phyloP scores from a whole-genome alignment of 2,797 vertebrate species.

The Moxostoma hubbsi region DNA sequence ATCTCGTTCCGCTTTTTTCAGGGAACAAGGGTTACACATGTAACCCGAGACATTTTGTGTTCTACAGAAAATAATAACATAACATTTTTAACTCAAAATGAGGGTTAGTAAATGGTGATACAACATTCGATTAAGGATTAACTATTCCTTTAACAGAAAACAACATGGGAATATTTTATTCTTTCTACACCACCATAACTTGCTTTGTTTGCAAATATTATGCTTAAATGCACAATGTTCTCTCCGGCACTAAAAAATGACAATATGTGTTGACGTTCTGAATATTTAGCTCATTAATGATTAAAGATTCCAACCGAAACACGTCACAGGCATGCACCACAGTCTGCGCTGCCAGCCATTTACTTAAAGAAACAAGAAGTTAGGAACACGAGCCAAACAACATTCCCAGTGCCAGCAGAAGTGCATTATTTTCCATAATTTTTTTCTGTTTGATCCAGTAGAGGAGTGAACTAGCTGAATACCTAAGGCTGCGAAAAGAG shows the following conservation, averaged over 20 bases:
- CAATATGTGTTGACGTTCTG: conserved; percentile 27
- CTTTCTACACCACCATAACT: too few relatives aligned
- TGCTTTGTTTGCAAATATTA: too few relatives aligned
- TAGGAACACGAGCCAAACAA: conserved; percentile 35
- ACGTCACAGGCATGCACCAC: neutral
- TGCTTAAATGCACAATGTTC: neutral
- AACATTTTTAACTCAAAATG: too few relatives aligned
- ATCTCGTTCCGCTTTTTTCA: too few relatives aligned
- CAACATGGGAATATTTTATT: too few relatives aligned
- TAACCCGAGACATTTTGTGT: too few relatives aligned
- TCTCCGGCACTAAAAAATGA: neutral
- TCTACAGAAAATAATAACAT: too few relatives aligned
- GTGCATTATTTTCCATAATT: conserved; percentile 39
- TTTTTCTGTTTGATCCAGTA: neutral
- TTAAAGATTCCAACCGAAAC: conserved; percentile 31
- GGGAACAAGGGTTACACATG: too few relatives aligned
- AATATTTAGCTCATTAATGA: conserved; percentile 43
- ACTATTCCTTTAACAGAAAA: too few relatives aligned
- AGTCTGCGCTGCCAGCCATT: conserved; percentile 16
- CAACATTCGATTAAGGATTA: too few relatives aligned
- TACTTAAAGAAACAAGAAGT: conserved; percentile 43
- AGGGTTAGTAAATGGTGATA: too few relatives aligned
- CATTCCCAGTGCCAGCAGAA: conserved; percentile 31
- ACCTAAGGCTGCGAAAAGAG: conserved; percentile 48
- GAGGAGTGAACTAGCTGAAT: conserved; percentile 39